Conservation (phyloP, 2,888 invertebrate species). For the Caenorhabditis panamensis region DNA sequence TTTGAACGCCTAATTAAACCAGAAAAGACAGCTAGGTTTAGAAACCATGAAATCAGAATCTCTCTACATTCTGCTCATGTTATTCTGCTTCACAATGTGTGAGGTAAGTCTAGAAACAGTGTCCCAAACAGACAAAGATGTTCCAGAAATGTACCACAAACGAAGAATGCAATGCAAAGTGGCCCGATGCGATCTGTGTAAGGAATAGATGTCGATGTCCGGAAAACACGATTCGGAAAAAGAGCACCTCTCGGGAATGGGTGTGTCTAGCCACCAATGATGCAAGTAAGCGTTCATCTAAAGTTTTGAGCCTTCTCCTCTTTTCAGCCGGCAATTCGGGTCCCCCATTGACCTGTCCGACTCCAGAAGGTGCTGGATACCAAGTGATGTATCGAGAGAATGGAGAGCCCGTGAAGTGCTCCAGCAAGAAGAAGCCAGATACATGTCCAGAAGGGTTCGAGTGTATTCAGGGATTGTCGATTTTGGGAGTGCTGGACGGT, state of each 20-base stretch:
- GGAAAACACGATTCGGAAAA: slow-evolving; percentile 66
- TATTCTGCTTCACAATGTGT: neutral
- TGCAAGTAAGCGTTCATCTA: slow-evolving; percentile 61
- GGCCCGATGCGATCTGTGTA: slow-evolving; percentile 65
- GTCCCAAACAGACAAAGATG: neutral
- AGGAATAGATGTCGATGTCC: slow-evolving; percentile 69
- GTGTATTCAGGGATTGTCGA: slow-evolving; percentile 76
- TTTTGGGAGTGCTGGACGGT: slow-evolving; percentile 69
- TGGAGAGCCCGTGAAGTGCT: slow-evolving; percentile 65
- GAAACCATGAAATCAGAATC: slow-evolving; percentile 7
- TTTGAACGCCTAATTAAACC: neutral
- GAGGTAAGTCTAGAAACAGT: neutral
- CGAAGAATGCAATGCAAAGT: slow-evolving; percentile 58
- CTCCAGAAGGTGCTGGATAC: slow-evolving; percentile 78
- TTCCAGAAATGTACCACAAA: slow-evolving; percentile 60
- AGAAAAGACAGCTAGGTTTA: neutral
- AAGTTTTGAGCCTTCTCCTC: neutral
- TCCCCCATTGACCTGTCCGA: slow-evolving; percentile 77
- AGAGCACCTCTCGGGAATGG: slow-evolving; percentile 65
- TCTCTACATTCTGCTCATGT: slow-evolving; percentile 37
- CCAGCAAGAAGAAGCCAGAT: slow-evolving; percentile 64
- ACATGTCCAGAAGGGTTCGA: slow-evolving; percentile 71
- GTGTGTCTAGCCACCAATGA: slow-evolving; percentile 71
- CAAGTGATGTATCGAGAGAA: slow-evolving; percentile 70
- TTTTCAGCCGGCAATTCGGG: slow-evolving; percentile 75